Conservation (phyloP, 2,888 invertebrate genomes). For the Diogma glabrata region DNA sequence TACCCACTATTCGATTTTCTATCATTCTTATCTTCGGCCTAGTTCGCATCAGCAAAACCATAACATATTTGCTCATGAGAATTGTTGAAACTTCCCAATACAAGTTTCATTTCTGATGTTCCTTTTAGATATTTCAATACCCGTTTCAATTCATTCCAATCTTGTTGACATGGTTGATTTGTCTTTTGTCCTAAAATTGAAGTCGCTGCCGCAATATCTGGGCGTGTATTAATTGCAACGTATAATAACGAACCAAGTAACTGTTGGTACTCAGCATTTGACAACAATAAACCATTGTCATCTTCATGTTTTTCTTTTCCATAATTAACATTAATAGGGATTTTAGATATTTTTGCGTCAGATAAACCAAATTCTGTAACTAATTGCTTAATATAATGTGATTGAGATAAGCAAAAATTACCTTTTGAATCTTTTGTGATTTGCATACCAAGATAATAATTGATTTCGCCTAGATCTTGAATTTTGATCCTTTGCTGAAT, state of each 20-base stretch:
- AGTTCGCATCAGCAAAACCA: constrained; percentile 16
- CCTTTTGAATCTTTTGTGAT: background rate
- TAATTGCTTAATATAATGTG: background rate
- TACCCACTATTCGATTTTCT: constrained; percentile 25
- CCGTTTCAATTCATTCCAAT: background rate
- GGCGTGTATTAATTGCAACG: background rate
- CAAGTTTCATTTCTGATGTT: no score
- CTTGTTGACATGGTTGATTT: background rate
- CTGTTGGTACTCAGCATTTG: no score
- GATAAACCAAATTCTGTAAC: no score
- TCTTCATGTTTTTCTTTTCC: background rate
- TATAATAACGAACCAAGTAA: background rate
- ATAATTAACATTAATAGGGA: background rate
- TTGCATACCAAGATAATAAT: background rate
- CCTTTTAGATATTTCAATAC: background rate
- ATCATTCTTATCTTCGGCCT: constrained; percentile 21
- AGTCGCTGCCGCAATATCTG: background rate
- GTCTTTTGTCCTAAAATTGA: background rate
- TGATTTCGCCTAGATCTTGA: background rate
- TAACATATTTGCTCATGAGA: constrained; percentile 13
- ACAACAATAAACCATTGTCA: no score
- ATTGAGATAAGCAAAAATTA: background rate
- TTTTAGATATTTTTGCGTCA: background rate
- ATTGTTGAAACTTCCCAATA: background rate
- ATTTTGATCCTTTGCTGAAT: no score